Conservation (phyloP, 2,797 vertebrate species). For the Sciurus carolinensis region DNA sequence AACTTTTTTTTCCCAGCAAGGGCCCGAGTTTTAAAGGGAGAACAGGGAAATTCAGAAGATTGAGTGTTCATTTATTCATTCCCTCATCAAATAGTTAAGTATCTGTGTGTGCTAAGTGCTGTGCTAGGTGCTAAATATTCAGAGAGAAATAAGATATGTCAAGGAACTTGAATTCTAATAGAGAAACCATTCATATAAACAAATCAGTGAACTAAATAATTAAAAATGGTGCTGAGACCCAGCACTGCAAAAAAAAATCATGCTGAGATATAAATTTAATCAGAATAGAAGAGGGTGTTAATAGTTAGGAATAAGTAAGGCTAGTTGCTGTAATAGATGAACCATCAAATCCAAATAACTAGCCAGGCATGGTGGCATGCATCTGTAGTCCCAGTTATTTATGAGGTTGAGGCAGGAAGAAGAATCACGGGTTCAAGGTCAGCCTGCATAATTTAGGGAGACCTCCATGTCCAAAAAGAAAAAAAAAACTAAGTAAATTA, state of each 20-base stretch:
- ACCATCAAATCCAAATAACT: conserved; percentile 39
- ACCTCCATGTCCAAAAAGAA: not conserved
- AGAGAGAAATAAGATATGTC: conserved; percentile 44
- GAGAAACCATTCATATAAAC: conserved; percentile 33
- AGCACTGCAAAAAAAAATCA: not conserved
- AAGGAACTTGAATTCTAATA: conserved; percentile 55
- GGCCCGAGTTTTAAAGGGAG: conserved; percentile 42
- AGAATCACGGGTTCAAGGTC: not conserved
- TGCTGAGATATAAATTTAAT: conserved; percentile 44
- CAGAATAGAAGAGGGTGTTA: not conserved
- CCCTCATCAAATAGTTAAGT: conserved; percentile 34
- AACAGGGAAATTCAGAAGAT: not conserved
- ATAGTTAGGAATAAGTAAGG: conserved; percentile 23
- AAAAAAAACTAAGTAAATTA: not conserved
- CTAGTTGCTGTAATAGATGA: not conserved
- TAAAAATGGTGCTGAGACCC: conserved; percentile 24
- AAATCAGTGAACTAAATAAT: conserved; percentile 58
- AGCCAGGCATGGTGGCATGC: not conserved
- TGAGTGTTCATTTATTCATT: conserved; percentile 41
- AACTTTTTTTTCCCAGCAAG: not conserved
- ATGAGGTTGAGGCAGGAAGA: not conserved
- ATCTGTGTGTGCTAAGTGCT: not conserved
- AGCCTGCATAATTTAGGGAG: not conserved
- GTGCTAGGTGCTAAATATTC: conserved; percentile 21
- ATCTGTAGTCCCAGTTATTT: not conserved